A percentile compares a stretch with the other conserved stretches of the same genome.
Evolutionary conservation across 2,113 vertebrate species (phyloP).

Genomic region (Protobothrops mucrosquamatus): DNA sequence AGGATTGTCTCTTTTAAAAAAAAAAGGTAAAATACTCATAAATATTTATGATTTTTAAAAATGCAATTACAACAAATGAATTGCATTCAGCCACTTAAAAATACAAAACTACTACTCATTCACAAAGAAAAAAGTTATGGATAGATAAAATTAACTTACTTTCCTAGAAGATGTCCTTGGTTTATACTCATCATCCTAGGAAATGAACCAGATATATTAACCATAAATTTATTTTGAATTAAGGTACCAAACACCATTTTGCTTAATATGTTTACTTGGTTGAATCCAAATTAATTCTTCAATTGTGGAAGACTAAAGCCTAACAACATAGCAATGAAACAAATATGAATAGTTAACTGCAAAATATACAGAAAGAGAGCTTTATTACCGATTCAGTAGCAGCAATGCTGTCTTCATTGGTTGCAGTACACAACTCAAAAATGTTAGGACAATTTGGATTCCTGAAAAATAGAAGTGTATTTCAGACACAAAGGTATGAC

Average conservation of each 20-base stretch:
- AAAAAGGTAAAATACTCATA: neutral
- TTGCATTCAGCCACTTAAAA: neutral
- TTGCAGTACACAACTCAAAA: constrained; percentile 84
- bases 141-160: constrained; percentile 65
- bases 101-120: neutral
- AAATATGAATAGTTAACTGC: neutral
- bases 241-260: neutral
- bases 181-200: constrained; percentile 78
- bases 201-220: constrained; percentile 33
- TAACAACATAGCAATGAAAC: neutral
- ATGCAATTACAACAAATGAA: neutral
- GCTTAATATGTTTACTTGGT: neutral
- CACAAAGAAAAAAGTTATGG: neutral
- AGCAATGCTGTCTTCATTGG: constrained; percentile 77
- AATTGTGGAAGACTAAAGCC: neutral
- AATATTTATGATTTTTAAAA: neutral
- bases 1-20: constrained; percentile 52
- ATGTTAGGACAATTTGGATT: constrained; percentile 85
- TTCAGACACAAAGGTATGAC: constrained; percentile 22
- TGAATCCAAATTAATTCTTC: neutral
- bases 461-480: constrained; percentile 67
- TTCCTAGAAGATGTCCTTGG: constrained; percentile 84
- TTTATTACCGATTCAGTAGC: constrained; percentile 80
- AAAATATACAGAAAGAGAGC: neutral
- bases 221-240: neutral